Base-by-base conservation (phyloP, 1,140 invertebrate genomes). In the Pseudachorutes palmiensis region DNA sequence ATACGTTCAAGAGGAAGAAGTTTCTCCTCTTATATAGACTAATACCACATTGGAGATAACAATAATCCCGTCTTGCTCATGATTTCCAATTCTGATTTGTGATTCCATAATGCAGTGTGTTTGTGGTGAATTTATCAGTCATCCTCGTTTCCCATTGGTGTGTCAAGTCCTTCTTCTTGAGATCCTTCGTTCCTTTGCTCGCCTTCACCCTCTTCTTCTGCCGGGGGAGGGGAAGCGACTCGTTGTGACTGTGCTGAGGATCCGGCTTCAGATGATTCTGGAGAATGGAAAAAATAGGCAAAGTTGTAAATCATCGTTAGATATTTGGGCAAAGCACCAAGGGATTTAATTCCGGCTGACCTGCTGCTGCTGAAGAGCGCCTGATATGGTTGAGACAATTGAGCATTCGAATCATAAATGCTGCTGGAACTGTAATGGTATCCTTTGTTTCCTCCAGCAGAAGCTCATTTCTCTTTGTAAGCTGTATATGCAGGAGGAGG, bases 401-500 rank as follows among this genome's bases (percentile, higher is more conserved):
- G 0, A 71, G 28, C 70, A 68, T 68, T 51, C 90, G 80, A 67
- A 93, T 89, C 89, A 93, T 92, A 75, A 93, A 92, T 57, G 87
- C 85, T 19, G 91, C 90, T 64, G 91, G 91, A 61, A 93, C 89
- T 36, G 90, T 93, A 71, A 94, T 90, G 0, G 90, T 94, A 75
- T 93, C 90, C 78, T 86, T 86, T 9, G 90, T 92, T 78, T 93
- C 90, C 79, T 92, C 89, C 71, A 93, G 78, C 89, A 94, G 91
- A 29, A 91, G 81, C 68, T 88, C 88, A 80, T 94, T 94, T 58
- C 88, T 81, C 78, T 84, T 82, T 67, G 88, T 86, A n/a, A 94
- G 78, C 90, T 92, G 75, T 83, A 83, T 12, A 22, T 5, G 51
- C 29, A 55, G 28, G 32, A 70, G 14, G 70, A 12, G 36, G 36